These are phyloP conservation scores for Chrysemys picta DNA, from an alignment of 2,113 vertebrate species.

Conservation along the genomic window DNA sequence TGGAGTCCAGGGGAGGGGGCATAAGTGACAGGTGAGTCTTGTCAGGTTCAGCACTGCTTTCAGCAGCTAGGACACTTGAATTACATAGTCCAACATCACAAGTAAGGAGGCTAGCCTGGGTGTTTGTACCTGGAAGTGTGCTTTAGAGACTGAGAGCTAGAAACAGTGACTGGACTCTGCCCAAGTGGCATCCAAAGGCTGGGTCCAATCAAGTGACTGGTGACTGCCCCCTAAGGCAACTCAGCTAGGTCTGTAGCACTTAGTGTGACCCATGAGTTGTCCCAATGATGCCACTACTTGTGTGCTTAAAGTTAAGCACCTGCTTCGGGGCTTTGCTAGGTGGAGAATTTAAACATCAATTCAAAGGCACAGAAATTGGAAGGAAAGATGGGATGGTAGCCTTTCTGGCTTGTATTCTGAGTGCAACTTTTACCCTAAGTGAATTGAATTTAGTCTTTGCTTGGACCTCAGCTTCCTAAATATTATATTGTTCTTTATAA, in stretches of 20 bases:
- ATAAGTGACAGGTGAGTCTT: not conserved
- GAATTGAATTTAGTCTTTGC: not conserved
- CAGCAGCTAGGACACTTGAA: not conserved
- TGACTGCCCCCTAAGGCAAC: not conserved
- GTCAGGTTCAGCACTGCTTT: not conserved
- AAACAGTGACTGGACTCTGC: not conserved
- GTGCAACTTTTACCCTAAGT: not conserved
- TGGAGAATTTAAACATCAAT: not conserved
- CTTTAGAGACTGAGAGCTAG: not conserved
- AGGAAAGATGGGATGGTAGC: not conserved
- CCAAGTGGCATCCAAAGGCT: not conserved
- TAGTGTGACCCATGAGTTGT: not conserved
- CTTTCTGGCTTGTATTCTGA: not conserved
- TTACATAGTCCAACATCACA: not conserved
- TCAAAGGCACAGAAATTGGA: not conserved
- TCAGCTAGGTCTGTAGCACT: not conserved
- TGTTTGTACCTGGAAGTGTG: not conserved
- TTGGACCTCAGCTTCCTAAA: not conserved
- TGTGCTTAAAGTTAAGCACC: not conserved
- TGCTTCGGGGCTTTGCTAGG: not conserved
- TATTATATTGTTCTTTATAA: not conserved
- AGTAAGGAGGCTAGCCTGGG: not conserved
- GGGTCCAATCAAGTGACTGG: rapidly evolving
- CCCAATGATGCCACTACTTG: not conserved
- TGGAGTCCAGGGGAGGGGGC: not conserved